A percentile compares a stretch with the other conserved stretches of the same genome.
Evolutionary conservation across 2,888 invertebrate genomes (phyloP).

Genomic region (Eilema griseolum): DNA sequence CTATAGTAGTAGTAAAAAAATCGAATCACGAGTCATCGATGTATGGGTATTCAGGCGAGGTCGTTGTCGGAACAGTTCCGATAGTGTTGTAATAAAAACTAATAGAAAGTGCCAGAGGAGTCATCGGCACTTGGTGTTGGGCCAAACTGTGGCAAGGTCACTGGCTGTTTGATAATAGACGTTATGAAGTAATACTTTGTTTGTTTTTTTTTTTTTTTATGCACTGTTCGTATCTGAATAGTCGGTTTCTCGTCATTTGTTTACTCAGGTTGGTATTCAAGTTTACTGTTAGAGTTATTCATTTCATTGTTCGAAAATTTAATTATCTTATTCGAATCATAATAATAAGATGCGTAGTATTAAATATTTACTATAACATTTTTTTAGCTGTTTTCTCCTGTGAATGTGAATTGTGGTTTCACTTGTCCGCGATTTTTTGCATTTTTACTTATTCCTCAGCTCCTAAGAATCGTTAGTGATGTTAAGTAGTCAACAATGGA

Average conservation of each 20-base stretch:
- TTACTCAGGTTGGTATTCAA: slow-evolving; percentile 1
- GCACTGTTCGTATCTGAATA: slow-evolving; percentile 22
- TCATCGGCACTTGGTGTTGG: slow-evolving; percentile 81
- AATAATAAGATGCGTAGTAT: background rate
- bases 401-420: background rate
- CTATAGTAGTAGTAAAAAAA: slow-evolving; percentile 18
- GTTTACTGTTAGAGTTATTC: background rate
- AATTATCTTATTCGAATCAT: background rate
- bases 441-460: no score
- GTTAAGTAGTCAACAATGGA: no score
- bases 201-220: slow-evolving; percentile 80
- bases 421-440: background rate
- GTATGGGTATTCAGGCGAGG: slow-evolving; percentile 45
- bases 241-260: slow-evolving; percentile 9
- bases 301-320: slow-evolving; percentile 12
- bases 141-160: slow-evolving; percentile 84
- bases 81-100: slow-evolving; percentile 68
- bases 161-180: slow-evolving; percentile 78
- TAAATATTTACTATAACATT: background rate
- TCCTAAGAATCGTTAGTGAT: no score
- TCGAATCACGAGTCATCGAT: slow-evolving; percentile 50
- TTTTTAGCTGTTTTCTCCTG: background rate
- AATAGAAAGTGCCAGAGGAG: slow-evolving; percentile 80
- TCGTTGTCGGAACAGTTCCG: slow-evolving; percentile 30
- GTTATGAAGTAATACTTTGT: slow-evolving; percentile 77